A percentile compares a stretch with the other conserved stretches of the same genome.
phyloP scores from a whole-genome alignment of 2,797 vertebrate genomes.

The Thamnophis elegans region DNA sequence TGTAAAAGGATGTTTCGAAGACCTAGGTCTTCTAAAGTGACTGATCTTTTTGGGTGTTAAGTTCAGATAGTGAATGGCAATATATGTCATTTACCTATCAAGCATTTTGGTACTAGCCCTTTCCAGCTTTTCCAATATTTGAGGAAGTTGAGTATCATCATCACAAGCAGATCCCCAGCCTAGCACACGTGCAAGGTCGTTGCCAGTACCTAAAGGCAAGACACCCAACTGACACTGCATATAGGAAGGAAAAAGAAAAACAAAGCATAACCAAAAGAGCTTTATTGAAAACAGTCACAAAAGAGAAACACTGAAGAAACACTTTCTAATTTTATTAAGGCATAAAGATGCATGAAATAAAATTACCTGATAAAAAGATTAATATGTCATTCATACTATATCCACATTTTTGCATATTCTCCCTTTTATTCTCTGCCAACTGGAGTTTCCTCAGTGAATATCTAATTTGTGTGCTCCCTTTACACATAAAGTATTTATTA shows the following conservation, averaged over 20 bases:
- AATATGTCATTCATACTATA: neutral
- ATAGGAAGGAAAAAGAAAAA: conserved; percentile 24
- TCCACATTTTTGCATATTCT: neutral
- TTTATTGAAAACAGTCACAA: neutral
- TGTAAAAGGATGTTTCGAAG: neutral
- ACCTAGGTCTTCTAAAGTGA: neutral
- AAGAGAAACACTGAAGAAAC: neutral
- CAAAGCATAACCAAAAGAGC: neutral
- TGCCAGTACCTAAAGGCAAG: conserved; percentile 92
- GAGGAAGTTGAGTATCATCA: conserved; percentile 91
- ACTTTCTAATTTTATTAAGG: neutral
- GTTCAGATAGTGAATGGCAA: neutral
- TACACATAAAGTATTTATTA: neutral
- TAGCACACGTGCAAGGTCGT: conserved; percentile 91
- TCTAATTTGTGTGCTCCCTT: neutral
- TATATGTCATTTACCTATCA: conserved; percentile 79
- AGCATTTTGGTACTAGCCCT: conserved; percentile 97
- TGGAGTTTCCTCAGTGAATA: neutral
- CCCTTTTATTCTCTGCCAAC: neutral
- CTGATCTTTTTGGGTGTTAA: neutral
- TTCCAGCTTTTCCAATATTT: conserved; percentile 96
- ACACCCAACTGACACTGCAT: conserved; percentile 92
- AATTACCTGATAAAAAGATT: neutral
- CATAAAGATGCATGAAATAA: conserved; percentile 1
- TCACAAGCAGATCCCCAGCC: conserved; percentile 97